Evolutionary conservation across 2,113 vertebrate species (phyloP).

Genomic region (Parotia lawesii): DNA sequence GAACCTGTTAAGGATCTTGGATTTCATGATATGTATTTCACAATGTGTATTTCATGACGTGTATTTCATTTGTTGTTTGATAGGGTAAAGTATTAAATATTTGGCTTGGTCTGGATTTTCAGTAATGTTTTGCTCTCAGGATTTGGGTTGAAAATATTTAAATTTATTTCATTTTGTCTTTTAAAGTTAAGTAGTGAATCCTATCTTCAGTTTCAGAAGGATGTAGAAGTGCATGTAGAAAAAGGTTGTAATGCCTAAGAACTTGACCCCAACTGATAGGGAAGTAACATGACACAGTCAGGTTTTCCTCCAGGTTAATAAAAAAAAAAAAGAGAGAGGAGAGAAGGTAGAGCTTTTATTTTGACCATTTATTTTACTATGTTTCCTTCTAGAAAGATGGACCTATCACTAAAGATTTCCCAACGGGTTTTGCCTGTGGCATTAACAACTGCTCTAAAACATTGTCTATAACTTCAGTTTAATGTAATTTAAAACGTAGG

Average conservation of each 20-base stretch:
- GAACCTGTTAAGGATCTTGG: background rate
- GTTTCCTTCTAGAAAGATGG: background rate
- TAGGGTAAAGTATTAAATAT: background rate
- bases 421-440: background rate
- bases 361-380: background rate
- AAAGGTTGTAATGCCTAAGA: background rate
- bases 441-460: background rate
- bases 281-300: background rate
- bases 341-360: background rate
- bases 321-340: background rate
- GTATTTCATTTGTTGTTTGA: background rate
- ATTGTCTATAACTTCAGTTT: background rate
- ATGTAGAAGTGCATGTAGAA: background rate
- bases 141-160: background rate
- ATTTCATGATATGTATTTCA: background rate
- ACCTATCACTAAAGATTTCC: background rate
- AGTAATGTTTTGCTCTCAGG: background rate
- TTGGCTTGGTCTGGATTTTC: background rate
- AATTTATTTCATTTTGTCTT: background rate
- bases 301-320: background rate
- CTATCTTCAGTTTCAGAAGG: background rate
- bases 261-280: background rate
- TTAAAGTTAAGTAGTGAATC: background rate
- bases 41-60: rapidly evolving
- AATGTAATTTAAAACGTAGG: background rate